Conservation (phyloP, 1,140 invertebrate genomes). For the Drosophila gunungcola region DNA sequence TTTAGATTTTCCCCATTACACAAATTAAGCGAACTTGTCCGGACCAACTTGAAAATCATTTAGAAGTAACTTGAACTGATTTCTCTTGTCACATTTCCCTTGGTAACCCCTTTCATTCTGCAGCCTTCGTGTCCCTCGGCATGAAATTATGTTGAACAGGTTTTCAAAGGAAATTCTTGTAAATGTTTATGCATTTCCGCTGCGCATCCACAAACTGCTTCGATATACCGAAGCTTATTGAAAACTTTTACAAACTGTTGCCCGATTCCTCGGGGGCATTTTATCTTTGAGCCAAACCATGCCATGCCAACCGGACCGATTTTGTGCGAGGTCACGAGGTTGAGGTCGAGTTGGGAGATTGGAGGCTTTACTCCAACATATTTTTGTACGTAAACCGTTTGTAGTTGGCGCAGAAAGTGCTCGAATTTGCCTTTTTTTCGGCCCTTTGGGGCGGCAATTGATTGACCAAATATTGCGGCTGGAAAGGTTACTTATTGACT, state of each 20-base stretch:
- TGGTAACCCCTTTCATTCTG: background rate
- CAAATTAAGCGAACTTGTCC: slow-evolving; percentile 27
- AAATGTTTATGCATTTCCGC: slow-evolving; percentile 76
- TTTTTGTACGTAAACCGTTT: slow-evolving; percentile 46
- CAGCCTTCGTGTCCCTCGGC: slow-evolving; percentile 15
- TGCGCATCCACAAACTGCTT: slow-evolving; percentile 52
- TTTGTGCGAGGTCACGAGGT: slow-evolving; percentile 24
- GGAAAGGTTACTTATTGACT: slow-evolving; percentile 3
- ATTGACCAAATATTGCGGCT: slow-evolving; percentile 62
- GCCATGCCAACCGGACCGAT: slow-evolving; percentile 15
- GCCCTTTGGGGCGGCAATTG: slow-evolving; percentile 39
- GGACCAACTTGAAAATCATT: slow-evolving; percentile 33
- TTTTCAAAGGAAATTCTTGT: slow-evolving; percentile 62
- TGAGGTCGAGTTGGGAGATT: slow-evolving; percentile 15
- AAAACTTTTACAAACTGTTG: slow-evolving; percentile 74
- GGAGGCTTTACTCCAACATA: background rate
- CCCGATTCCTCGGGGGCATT: slow-evolving; percentile 69
- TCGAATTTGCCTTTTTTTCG: slow-evolving; percentile 14
- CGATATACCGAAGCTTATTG: slow-evolving; percentile 64
- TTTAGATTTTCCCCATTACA: slow-evolving; percentile 1
- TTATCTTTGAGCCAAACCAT: slow-evolving; percentile 61
- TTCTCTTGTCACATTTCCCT: slow-evolving; percentile 34
- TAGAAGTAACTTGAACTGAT: slow-evolving; percentile 53
- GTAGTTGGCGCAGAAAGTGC: slow-evolving; percentile 29
- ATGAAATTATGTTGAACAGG: slow-evolving; percentile 73